phyloP scores from a whole-genome alignment of 2,888 invertebrate genomes.

The Hoplodrina blanda region DNA sequence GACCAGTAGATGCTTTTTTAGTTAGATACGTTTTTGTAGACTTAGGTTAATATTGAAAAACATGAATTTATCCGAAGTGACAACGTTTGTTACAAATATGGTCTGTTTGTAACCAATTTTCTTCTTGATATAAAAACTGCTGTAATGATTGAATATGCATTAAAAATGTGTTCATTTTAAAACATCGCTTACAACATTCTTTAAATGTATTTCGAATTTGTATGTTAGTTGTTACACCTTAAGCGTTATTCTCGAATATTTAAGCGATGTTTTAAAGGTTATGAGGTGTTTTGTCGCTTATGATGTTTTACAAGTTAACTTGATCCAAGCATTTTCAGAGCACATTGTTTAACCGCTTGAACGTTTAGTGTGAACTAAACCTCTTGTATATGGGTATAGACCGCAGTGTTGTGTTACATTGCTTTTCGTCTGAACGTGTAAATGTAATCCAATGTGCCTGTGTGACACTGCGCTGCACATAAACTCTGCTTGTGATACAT shows the following conservation, averaged over 20 bases:
- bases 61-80: constrained; percentile 54
- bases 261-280: constrained; percentile 55
- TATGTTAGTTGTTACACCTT: constrained; percentile 31
- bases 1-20: constrained; percentile 21
- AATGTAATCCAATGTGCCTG: constrained; percentile 59
- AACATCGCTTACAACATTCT: constrained; percentile 49
- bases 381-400: constrained; percentile 29
- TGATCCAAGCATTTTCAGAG: constrained; percentile 48
- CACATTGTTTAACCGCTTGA: constrained; percentile 62
- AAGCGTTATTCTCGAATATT: constrained; percentile 30
- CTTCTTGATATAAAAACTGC: constrained; percentile 47
- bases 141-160: constrained; percentile 30
- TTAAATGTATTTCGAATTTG: constrained; percentile 28
- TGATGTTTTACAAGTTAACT: constrained; percentile 45
- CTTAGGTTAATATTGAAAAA: constrained; percentile 18
- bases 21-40: constrained; percentile 23
- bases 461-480: constrained; percentile 60
- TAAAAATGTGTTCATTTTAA: constrained; percentile 54
- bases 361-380: constrained; percentile 58
- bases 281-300: constrained; percentile 59
- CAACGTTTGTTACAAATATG: constrained; percentile 54
- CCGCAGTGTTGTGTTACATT: constrained; percentile 54
- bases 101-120: constrained; percentile 52
- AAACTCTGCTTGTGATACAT: constrained; percentile 71
- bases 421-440: constrained; percentile 48